Evolutionary conservation across 1,140 invertebrate species (phyloP).

Genomic region (Brachionus asplanchnoidis): DNA sequence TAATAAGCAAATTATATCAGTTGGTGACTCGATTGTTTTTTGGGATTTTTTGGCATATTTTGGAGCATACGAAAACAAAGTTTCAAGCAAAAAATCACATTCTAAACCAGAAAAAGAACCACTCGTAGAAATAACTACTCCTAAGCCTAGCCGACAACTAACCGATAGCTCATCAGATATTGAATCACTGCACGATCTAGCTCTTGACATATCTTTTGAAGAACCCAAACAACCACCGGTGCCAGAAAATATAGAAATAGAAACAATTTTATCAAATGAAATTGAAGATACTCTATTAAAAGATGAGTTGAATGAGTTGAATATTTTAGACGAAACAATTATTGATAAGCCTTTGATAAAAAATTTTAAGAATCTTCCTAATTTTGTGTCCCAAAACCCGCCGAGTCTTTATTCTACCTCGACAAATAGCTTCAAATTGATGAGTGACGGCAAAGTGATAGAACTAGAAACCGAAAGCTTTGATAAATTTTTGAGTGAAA

Average conservation of each 20-base stretch:
- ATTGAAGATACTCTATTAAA: neutral
- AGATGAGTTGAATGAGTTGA: neutral
- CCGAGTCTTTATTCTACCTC: neutral
- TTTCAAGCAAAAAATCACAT: neutral
- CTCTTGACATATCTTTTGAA: neutral
- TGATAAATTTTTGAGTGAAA: neutral
- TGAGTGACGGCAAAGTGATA: neutral
- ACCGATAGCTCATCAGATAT: neutral
- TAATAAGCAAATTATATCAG: constrained; percentile 48
- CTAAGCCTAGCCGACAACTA: neutral
- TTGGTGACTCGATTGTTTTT: constrained; percentile 55
- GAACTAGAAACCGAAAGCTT: neutral
- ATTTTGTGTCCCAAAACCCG: neutral
- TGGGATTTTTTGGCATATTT: constrained; percentile 52
- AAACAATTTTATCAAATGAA: constrained; percentile 19
- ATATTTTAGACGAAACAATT: neutral
- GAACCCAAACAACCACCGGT: neutral
- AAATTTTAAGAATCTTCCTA: neutral
- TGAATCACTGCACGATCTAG: neutral
- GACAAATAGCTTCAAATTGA: neutral
- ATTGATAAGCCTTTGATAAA: neutral
- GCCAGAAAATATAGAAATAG: constrained; percentile 22
- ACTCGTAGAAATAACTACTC: neutral
- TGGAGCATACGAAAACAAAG: neutral
- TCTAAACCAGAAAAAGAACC: neutral